A percentile compares a stretch with the other conserved stretches of the same genome.
Conservation (phyloP, 2,797 vertebrate genomes). For the Aldrovandia affinis region DNA sequence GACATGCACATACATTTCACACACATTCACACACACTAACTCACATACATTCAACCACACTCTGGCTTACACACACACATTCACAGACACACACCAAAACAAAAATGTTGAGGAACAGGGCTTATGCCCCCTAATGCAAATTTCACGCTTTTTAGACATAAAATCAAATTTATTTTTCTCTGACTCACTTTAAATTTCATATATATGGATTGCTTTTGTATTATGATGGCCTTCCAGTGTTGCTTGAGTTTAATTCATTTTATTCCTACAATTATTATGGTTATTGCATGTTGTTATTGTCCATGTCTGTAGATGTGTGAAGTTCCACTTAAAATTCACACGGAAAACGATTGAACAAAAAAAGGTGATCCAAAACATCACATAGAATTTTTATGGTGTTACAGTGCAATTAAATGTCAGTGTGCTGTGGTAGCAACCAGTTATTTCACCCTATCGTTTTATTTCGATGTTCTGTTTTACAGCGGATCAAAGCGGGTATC, state of each 20-base stretch:
- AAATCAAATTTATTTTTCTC: too few species aligned
- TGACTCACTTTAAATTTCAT: too few species aligned
- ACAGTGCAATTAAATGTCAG: background rate
- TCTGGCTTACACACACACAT: background rate
- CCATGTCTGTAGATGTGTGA: too few species aligned
- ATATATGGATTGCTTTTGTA: too few species aligned
- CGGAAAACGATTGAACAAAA: too few species aligned
- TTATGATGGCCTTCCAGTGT: too few species aligned
- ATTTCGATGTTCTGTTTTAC: constrained; percentile 10
- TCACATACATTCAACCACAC: background rate
- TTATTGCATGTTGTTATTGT: too few species aligned
- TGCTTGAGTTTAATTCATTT: too few species aligned
- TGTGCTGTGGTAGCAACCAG: background rate
- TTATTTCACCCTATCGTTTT: background rate
- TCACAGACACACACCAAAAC: background rate
- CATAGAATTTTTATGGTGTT: background rate
- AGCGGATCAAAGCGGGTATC: constrained; percentile 96
- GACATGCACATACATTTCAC: constrained; percentile 33
- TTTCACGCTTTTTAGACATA: too few species aligned
- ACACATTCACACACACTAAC: constrained; percentile 59
- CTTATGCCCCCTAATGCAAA: background rate
- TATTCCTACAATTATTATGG: too few species aligned
- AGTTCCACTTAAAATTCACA: too few species aligned
- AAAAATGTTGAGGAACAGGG: background rate
- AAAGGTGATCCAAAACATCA: too few species aligned